Base-by-base conservation (phyloP, 2,797 vertebrate species). In the Amphiprion clarkii region DNA sequence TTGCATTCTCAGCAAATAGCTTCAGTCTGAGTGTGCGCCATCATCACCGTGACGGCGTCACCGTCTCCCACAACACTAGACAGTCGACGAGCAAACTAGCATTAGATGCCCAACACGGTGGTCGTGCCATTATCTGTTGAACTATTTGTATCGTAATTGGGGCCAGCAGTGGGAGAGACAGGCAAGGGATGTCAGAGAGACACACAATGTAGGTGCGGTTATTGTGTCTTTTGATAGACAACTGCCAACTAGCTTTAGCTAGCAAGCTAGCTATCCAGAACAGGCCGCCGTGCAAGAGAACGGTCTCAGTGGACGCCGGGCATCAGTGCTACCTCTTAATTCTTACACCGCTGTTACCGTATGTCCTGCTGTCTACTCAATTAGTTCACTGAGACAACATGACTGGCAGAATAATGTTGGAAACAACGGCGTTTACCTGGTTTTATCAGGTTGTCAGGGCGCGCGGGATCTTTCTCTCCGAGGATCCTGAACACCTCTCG, bases 401-500 rank as follows among this genome's bases (percentile, higher is more conserved):
- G 81, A 64, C 76, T 57, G 80, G 73, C 70, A 84, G 67, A 88
- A 82, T 75, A 84, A 78, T 72, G 79, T 74, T 72, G 55, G 67
- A 89, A 89, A 89, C 91, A 88, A 87, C 85, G 81, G 82, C 86
- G 73, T 95, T 96, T 96, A 96, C 95, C 95, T 92, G 88, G 81
- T 68, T 94, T 94, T 92, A 88, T 92, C 92, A 91, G 94, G 91
- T 93, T 95, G 93, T 92, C 93, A 94, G 87, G 91, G 91, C 92
- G 95, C 94, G 95, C 95, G 95, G 94, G 94, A 94, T 94, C 93
- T 95, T 94, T 94, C 94, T 94, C 92, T 95, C 94, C 93, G 93
- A 94, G 90, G 93, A 95, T 95, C 95, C 93, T 95, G 95, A 95
- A 95, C 95, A 94, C 94, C 94, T 94, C 93, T 94, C 92, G 94